These are phyloP conservation scores for Scaptomyza graminum DNA, from an alignment of 1,140 invertebrate species.

Conservation along the genomic window DNA sequence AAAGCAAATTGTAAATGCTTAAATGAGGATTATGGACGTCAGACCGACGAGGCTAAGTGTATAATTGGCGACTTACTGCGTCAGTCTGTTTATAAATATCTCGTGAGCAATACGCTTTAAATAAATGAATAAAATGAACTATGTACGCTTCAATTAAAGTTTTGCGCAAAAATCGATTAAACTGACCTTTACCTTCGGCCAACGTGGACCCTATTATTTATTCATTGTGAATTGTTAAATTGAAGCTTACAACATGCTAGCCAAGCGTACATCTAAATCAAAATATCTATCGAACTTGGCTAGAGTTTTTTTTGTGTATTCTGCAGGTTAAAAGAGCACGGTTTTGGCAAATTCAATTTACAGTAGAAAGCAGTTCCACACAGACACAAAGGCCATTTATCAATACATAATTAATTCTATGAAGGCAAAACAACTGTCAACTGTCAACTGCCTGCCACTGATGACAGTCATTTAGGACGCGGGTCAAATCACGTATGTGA, in stretches of 20 bases:
- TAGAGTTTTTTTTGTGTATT: too few species aligned
- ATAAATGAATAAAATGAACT: constrained; percentile 7
- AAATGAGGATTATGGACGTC: constrained; percentile 12
- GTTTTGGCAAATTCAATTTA: too few species aligned
- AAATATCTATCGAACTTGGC: too few species aligned
- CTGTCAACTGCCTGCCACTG: background rate
- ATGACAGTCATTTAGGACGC: constrained; percentile 15
- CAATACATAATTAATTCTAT: background rate
- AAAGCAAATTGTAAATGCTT: constrained; percentile 39
- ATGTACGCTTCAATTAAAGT: constrained; percentile 30
- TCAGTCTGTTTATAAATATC: constrained; percentile 16
- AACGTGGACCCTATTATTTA: background rate
- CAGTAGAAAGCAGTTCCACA: too few species aligned
- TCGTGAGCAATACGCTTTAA: constrained; percentile 5
- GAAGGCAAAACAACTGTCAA: constrained; percentile 1
- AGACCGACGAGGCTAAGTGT: background rate
- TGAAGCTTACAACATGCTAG: background rate
- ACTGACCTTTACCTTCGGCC: constrained; percentile 28
- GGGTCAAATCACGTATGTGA: constrained; percentile 6
- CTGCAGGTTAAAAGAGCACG: too few species aligned
- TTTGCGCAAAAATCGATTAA: constrained; percentile 32
- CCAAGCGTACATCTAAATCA: background rate
- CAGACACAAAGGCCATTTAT: background rate
- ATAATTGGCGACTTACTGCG: background rate
- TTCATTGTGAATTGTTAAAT: constrained; percentile 1